phyloP scores from a whole-genome alignment of 2,797 vertebrate genomes.

The Brachyrhaphis roseni region DNA sequence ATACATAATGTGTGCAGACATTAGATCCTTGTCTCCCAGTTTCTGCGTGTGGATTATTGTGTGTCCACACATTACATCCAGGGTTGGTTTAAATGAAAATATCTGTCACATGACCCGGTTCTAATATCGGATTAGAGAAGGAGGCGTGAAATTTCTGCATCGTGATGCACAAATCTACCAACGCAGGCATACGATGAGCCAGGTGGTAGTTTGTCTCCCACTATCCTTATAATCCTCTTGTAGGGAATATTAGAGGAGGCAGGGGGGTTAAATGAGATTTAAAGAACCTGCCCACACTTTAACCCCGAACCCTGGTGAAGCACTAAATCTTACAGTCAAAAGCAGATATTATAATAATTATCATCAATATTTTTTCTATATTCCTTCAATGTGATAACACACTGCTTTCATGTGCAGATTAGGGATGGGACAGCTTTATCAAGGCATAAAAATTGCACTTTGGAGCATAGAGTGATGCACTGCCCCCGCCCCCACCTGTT shows the following conservation, averaged over 20 bases:
- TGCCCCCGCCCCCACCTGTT: not conserved
- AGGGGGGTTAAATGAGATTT: constrained; percentile 67
- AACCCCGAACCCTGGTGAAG: constrained; percentile 31
- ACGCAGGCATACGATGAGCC: constrained; percentile 41
- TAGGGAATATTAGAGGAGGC: constrained; percentile 50
- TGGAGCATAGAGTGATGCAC: not conserved
- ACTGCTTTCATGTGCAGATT: not conserved
- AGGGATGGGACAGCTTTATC: not conserved
- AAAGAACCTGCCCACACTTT: constrained; percentile 38
- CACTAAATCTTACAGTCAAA: not conserved
- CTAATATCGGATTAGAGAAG: constrained; percentile 2
- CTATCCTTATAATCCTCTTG: constrained; percentile 70
- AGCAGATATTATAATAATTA: not conserved
- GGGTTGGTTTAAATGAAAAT: not conserved
- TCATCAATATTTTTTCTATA: not conserved
- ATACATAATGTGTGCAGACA: not conserved
- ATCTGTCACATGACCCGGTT: constrained; percentile 1
- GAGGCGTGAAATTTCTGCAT: not conserved
- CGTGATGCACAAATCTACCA: not conserved
- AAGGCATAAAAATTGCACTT: not conserved
- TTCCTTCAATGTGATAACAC: not conserved
- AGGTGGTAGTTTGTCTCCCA: constrained; percentile 59
- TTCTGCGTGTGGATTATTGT: not conserved
- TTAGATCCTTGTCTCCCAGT: not conserved
- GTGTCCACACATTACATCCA: not conserved